Evolutionary conservation across 2,113 vertebrate species (phyloP), one percentile per base, ranked within the genome.

Genomic region (Catagonus wagneri): DNA sequence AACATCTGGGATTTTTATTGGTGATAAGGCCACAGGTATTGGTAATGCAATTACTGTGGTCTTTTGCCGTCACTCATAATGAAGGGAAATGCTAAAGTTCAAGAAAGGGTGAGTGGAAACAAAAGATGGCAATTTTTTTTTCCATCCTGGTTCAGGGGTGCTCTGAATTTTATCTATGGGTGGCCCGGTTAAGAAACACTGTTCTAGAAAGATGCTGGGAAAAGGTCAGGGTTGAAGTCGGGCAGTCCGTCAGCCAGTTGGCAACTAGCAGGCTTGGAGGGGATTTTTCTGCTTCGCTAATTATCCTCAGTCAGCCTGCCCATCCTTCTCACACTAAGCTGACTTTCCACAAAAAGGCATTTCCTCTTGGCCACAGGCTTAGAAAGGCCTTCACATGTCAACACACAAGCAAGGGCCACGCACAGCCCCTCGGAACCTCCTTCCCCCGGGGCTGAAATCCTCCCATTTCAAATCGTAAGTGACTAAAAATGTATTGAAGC

Each of bases 41-140:
- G 66, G 36, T 88, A 50, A 69, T 61, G 36, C 36, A 63, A 75
- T 74, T 34, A 87, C 75, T 34, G 44, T 58, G 16, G 15, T 27
- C 50, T 80, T 25, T 29, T 8, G 36, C 68, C 78, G 69, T 89
- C 44, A 8, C 68, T 44, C 34, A 75, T 60, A 96, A 94, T 29
- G 32, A 74, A 93, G 65, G 80, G 69, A 93, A 93, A 87, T 66
- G 75, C 80, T 44, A 0, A 61, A 71, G 95, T 81, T 96, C 90
- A 88, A 61, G 17, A 0, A 71, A 54, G 74, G 74, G 79, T 89
- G 60, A 89, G 34, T 2, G 75, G 88, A 80, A 80, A 58, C 44
- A 58, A 92, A 90, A 76, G 81, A 63, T 3, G 15, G 2, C n/a
- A n/a, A 3, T 2, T 23, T 23, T 56, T 79, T 56, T 79, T 71